Percentiles rank a stretch among this genome's conserved stretches.
Conservation (phyloP, 2,888 invertebrate species). For the Ophraella communa region DNA sequence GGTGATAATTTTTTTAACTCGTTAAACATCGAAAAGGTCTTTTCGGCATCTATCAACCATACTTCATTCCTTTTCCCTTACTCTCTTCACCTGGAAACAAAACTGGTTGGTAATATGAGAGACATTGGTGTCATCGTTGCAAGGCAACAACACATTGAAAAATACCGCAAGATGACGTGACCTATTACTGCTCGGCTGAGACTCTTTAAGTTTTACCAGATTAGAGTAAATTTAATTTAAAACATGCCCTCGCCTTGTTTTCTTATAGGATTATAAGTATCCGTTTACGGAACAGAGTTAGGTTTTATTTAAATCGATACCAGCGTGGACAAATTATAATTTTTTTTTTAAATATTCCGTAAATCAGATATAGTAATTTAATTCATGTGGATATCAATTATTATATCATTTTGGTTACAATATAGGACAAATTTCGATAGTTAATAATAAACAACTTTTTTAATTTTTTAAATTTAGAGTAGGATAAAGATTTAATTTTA, state of each 20-base stretch:
- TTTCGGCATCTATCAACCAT: constrained; percentile 14
- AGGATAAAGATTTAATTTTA: no score
- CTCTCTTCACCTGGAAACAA: constrained; percentile 6
- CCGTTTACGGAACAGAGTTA: constrained; percentile 15
- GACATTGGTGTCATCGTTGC: not conserved
- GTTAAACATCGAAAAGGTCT: not conserved
- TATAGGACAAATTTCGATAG: no score
- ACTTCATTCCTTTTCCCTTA: constrained; percentile 4
- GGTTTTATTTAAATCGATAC: constrained; percentile 13
- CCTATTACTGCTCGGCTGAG: constrained; percentile 12
- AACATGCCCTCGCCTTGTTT: constrained; percentile 34
- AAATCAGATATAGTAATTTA: not conserved
- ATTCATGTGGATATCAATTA: not conserved
- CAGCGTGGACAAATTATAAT: not conserved
- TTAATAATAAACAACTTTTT: no score
- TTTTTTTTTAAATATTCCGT: not conserved
- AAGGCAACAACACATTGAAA: constrained; percentile 5
- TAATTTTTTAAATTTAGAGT: no score
- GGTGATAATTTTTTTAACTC: constrained; percentile 6
- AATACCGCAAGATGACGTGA: constrained; percentile 16
- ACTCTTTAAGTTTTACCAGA: constrained; percentile 27
- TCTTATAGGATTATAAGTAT: constrained; percentile 29
- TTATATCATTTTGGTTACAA: no score
- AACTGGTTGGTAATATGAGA: not conserved
- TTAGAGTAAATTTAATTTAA: constrained; percentile 40